These are phyloP conservation scores for Xyrauchen texanus DNA, from an alignment of 2,113 vertebrate genomes.

Conservation along the genomic window DNA sequence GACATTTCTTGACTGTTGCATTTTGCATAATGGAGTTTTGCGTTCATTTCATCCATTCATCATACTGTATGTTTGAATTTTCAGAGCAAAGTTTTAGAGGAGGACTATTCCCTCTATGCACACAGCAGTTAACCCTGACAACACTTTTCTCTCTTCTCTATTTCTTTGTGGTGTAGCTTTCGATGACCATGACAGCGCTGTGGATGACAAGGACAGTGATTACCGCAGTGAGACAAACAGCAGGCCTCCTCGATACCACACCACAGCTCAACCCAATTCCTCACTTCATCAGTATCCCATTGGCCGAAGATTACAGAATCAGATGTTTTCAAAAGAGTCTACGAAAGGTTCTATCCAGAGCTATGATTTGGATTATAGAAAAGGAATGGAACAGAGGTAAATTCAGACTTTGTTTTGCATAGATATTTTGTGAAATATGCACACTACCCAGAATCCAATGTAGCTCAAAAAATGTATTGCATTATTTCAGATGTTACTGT, in stretches of 20 bases:
- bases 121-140: background rate
- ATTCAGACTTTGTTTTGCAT: background rate
- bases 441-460: too few species aligned
- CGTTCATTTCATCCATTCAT: background rate
- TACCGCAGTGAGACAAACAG: constrained; percentile 89
- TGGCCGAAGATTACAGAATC: constrained; percentile 76
- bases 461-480: too few species aligned
- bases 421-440: too few species aligned
- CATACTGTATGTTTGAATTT: background rate
- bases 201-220: constrained; percentile 90
- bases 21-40: background rate
- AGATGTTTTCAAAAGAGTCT: constrained; percentile 69
- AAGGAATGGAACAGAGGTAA: constrained; percentile 78
- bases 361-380: constrained; percentile 77
- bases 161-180: constrained; percentile 71
- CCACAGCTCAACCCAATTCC: constrained; percentile 85
- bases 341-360: too few species aligned
- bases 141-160: background rate
- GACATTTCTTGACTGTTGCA: constrained; percentile 46
- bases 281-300: constrained; percentile 88
- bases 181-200: constrained; percentile 88
- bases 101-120: background rate
- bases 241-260: constrained; percentile 84
- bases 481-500: too few species aligned
- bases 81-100: background rate